These are phyloP conservation scores for Sphaerodactylus townsendi DNA, from an alignment of 2,113 vertebrate genomes.

Conservation along the genomic window DNA sequence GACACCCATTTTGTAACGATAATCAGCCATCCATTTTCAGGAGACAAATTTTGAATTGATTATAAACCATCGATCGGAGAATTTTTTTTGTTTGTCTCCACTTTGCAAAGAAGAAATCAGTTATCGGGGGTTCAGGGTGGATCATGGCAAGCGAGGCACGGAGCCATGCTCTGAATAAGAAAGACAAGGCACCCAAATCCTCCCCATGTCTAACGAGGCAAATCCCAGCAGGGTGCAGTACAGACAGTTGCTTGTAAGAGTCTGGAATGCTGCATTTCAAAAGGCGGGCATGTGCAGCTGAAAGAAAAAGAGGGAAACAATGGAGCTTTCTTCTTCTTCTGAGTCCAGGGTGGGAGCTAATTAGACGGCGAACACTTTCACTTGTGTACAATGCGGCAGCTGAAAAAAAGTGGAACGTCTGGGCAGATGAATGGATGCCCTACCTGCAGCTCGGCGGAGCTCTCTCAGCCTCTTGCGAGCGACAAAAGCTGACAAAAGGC, in stretches of 20 bases:
- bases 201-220: constrained; percentile 33
- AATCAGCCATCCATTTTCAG: too few species aligned
- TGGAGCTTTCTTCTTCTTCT: neutral
- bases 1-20: neutral
- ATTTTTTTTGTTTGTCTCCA: too few species aligned
- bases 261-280: constrained; percentile 39
- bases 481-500: neutral
- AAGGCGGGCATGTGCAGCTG: constrained; percentile 17
- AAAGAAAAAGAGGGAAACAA: neutral
- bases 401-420: constrained; percentile 3
- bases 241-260: constrained; percentile 23
- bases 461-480: neutral
- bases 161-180: constrained; percentile 47
- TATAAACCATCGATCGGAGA: too few species aligned
- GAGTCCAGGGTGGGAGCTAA: constrained; percentile 1
- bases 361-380: constrained; percentile 12
- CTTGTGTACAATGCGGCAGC: neutral
- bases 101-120: constrained; percentile 56
- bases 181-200: constrained; percentile 40
- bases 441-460: neutral
- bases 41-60: too few species aligned
- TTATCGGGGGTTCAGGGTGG: constrained; percentile 43
- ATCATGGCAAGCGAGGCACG: constrained; percentile 40
- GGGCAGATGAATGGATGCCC: neutral
- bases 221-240: constrained; percentile 32